Evolutionary conservation across 2,113 vertebrate species (phyloP).

Genomic region (Datnioides undecimradiatus): DNA sequence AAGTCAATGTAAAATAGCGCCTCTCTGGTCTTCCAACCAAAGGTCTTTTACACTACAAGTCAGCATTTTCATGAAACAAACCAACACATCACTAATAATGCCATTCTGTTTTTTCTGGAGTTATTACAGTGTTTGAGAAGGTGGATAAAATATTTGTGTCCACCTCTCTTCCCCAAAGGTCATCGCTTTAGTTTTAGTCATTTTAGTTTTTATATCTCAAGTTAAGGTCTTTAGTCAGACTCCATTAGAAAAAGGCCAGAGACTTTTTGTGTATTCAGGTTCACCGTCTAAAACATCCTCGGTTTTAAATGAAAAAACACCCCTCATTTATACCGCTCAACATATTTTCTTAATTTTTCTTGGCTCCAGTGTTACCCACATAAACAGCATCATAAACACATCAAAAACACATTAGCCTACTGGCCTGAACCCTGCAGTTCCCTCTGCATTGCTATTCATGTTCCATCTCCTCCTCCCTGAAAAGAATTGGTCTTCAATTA

Average conservation of each 20-base stretch:
- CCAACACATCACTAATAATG: neutral
- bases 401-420: slow-evolving; percentile 20
- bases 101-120: neutral
- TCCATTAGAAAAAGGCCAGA: neutral
- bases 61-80: too few species aligned
- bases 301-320: neutral
- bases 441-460: slow-evolving; percentile 25
- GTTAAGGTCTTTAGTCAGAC: neutral
- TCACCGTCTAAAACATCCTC: neutral
- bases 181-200: too few species aligned
- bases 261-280: too few species aligned
- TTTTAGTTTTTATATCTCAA: neutral
- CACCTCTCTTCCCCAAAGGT: neutral
- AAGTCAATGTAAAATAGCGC: too few species aligned
- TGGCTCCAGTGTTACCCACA: neutral
- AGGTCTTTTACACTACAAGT: too few species aligned
- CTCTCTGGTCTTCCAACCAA: too few species aligned
- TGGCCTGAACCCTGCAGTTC: slow-evolving; percentile 6
- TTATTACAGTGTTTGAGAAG: neutral
- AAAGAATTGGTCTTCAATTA: slow-evolving; percentile 43
- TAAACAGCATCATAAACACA: slow-evolving; percentile 9
- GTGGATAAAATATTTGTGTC: neutral
- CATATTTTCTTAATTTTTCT: neutral
- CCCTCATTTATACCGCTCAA: neutral
- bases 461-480: slow-evolving; percentile 19